Evolutionary conservation across 2,797 vertebrate species (phyloP).

Genomic region (Cynopterus sphinx): DNA sequence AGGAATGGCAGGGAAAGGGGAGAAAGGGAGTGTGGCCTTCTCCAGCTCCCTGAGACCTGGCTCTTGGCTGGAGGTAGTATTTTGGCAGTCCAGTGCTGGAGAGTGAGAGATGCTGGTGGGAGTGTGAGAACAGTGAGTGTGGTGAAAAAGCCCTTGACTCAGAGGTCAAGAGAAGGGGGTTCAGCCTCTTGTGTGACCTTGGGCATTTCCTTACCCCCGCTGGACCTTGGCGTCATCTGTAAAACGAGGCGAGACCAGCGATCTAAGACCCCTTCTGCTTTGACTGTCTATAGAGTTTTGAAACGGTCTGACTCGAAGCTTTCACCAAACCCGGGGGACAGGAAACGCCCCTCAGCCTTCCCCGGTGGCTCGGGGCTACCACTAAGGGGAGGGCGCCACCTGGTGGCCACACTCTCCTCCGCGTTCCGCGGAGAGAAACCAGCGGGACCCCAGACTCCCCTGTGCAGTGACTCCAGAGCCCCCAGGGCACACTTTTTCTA

Average conservation of each 20-base stretch:
- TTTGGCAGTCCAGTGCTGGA: background rate
- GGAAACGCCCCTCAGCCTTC: background rate
- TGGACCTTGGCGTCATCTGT: background rate
- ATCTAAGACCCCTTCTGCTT: background rate
- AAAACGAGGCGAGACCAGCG: background rate
- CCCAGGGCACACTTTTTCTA: background rate
- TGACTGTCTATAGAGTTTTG: background rate
- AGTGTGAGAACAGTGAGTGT: background rate
- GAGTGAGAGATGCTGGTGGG: background rate
- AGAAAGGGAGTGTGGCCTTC: too few relatives aligned
- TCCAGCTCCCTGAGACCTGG: too few relatives aligned
- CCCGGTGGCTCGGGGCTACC: background rate
- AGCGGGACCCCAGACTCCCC: background rate
- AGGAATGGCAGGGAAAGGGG: background rate
- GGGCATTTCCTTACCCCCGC: background rate
- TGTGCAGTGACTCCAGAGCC: background rate
- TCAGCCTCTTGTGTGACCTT: background rate
- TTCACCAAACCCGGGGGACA: background rate
- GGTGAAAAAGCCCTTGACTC: background rate
- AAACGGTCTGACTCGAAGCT: background rate
- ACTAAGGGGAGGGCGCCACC: constrained; percentile 53
- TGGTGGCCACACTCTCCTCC: constrained; percentile 33
- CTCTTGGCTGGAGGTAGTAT: background rate
- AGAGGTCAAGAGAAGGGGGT: background rate
- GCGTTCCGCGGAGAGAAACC: background rate